Base-by-base conservation (phyloP, 1,140 invertebrate species). In the Belonocnema kinseyi region DNA sequence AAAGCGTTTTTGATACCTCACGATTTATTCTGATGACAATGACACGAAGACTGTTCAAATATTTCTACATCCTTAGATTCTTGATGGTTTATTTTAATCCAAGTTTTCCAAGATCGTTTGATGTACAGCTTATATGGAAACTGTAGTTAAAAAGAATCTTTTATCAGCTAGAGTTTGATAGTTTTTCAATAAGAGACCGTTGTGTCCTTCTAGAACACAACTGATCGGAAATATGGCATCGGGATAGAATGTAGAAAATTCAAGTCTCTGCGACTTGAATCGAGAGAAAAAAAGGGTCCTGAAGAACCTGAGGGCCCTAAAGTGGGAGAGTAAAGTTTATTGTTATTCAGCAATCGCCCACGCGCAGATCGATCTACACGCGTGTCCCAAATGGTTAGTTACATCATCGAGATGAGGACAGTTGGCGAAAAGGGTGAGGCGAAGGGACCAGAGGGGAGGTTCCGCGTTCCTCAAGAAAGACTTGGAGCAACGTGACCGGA, bases 341-440 rank as follows among this genome's bases (percentile, higher is more conserved):
- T 86, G 85, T 87, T 85, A 86, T 87, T 87, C 82, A 83, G 83
- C 84, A 85, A 85, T 81, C 85, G 86, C 85, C 86, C 85, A 87
- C 86, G 82, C 83, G 77, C 77, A 83, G 75, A 85, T 80, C 75
- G 80, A 82, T 78, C 84, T 80, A 52, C 21, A 66, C 50, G 19
- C 77, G 74, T 77, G 75, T 79, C 75, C 77, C 78, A 78, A 81
- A 81, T 80, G 76, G 78, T 77, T 76, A 74, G 74, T 58, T 79
- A 71, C 52, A 71, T 80, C 77, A 52, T 66, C 58, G 26, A 66
- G 21, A 66, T 40, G 58, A 26, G 26, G 58, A 66, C 58, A 66
- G 21, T 66, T 66, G 58, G 58, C 16, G 26, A 66, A 66, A 26
- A 17, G 56, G 56, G 7, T 21, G 19, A 58, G 13, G 10, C 8